Percentiles rank a stretch among this genome's conserved stretches.
These are phyloP conservation scores for Lacerta viridis DNA, from an alignment of 2,797 vertebrate species.

Conservation along the genomic window DNA sequence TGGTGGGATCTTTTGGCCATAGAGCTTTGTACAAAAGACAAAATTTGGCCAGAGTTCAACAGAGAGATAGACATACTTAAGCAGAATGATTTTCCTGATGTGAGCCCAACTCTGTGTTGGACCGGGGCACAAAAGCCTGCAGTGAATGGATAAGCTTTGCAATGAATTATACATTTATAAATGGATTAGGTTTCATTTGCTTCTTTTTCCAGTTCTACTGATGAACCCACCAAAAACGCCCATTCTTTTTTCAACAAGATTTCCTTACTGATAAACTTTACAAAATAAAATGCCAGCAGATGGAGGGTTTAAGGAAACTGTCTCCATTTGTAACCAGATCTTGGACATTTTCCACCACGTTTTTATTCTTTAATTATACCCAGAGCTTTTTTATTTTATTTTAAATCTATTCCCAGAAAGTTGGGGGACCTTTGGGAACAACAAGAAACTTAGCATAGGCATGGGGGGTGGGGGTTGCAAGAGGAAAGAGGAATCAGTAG, in stretches of 20 bases:
- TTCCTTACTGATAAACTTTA: conserved; percentile 74
- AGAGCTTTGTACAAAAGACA: conserved; percentile 48
- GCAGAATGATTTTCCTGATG: neutral
- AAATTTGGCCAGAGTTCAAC: conserved; percentile 40
- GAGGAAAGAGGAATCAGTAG: neutral
- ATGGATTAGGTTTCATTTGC: conserved; percentile 17
- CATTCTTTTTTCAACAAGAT: conserved; percentile 59
- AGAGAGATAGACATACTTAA: neutral
- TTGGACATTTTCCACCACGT: conserved; percentile 72
- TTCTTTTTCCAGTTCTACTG: conserved; percentile 53
- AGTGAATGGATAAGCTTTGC: conserved; percentile 55
- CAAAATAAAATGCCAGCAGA: conserved; percentile 67
- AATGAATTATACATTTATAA: conserved; percentile 59
- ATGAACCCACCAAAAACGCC: conserved; percentile 48
- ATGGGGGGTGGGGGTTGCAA: neutral
- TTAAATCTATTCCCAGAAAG: neutral
- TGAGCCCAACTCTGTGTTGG: neutral
- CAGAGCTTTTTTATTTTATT: conserved; percentile 4
- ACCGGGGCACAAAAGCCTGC: conserved; percentile 26
- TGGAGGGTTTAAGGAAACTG: conserved; percentile 73
- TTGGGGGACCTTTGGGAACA: neutral
- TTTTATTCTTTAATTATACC: conserved; percentile 79
- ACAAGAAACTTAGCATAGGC: neutral
- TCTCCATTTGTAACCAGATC: conserved; percentile 70
- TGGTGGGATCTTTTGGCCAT: conserved; percentile 53